Conservation (phyloP, 2,113 vertebrate species). For the Microtus richardsoni region DNA sequence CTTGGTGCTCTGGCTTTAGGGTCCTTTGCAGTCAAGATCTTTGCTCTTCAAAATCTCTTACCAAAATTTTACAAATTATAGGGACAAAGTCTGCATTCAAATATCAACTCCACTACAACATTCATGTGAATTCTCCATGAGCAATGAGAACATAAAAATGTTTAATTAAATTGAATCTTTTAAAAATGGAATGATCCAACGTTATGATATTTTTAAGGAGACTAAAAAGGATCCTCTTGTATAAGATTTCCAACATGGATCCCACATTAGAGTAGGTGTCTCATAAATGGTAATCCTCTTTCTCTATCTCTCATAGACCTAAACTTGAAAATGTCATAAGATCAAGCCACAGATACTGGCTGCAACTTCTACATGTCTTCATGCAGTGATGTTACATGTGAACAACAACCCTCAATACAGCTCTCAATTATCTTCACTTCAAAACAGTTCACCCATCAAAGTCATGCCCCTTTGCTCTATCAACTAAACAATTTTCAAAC, state of each 20-base stretch:
- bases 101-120: neutral
- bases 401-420: neutral
- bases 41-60: neutral
- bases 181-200: neutral
- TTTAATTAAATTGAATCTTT: neutral
- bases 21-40: accelerated
- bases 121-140: neutral
- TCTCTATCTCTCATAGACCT: neutral
- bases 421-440: neutral
- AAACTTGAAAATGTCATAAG: neutral
- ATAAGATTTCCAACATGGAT: neutral
- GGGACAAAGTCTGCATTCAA: neutral
- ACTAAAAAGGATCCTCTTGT: neutral
- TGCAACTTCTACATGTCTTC: neutral
- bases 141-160: neutral
- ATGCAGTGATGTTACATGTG: neutral
- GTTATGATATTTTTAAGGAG: neutral
- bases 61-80: neutral
- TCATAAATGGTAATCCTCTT: neutral
- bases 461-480: neutral
- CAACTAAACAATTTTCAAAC: neutral
- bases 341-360: neutral
- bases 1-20: neutral
- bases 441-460: neutral
- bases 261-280: neutral